These are phyloP conservation scores for Anarrhichthys ocellatus DNA, from an alignment of 2,113 vertebrate genomes.

Conservation along the genomic window DNA sequence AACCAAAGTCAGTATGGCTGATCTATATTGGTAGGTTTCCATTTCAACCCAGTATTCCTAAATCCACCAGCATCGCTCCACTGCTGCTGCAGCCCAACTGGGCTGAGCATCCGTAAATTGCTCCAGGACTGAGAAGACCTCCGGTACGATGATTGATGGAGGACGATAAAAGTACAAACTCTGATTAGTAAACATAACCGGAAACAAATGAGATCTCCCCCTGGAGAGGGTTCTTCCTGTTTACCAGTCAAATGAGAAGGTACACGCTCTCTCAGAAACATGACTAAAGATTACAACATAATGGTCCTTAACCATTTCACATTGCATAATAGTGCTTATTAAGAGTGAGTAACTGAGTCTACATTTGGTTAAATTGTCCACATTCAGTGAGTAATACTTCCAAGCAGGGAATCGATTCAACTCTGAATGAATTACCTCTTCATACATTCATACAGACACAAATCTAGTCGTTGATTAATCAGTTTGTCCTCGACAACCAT, in stretches of 20 bases:
- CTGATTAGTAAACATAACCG: not conserved
- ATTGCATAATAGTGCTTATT: not conserved
- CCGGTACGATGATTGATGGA: not conserved
- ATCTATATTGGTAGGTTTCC: slow-evolving; percentile 37
- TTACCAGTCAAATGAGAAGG: not conserved
- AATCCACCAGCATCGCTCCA: slow-evolving; percentile 7
- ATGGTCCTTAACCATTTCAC: not conserved
- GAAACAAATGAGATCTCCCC: not conserved
- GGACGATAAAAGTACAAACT: not conserved
- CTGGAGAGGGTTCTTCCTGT: not conserved
- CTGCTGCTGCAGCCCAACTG: not conserved
- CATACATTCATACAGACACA: too few relatives aligned
- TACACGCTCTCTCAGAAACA: not conserved
- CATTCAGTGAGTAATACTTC: not conserved
- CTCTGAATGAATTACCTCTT: too few relatives aligned
- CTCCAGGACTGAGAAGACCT: not conserved
- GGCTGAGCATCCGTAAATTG: not conserved
- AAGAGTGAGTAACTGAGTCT: not conserved
- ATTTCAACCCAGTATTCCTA: slow-evolving; percentile 34
- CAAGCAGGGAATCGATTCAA: too few relatives aligned
- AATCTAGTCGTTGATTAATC: not conserved
- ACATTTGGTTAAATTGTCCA: not conserved
- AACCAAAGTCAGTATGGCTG: slow-evolving; percentile 2
- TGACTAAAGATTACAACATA: not conserved
- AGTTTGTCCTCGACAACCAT: not conserved